phyloP scores from a whole-genome alignment of 2,888 invertebrate species.

The Pteria penguin region DNA sequence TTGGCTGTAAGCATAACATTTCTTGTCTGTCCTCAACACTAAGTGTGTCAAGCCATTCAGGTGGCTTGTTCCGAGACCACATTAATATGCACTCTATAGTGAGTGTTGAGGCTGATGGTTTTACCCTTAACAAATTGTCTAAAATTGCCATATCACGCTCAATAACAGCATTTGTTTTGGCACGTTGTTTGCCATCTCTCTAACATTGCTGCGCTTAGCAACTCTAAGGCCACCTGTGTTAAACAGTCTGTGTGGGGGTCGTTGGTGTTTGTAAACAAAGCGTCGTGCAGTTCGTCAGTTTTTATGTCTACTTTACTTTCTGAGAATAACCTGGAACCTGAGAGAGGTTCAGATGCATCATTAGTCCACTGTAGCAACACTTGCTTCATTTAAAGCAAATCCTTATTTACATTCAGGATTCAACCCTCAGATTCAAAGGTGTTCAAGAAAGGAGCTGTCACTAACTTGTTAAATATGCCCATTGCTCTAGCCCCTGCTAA shows the following conservation, averaged over 20 bases:
- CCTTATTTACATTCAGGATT: conserved; percentile 24
- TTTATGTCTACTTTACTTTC: not conserved
- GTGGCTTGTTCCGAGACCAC: conserved; percentile 42
- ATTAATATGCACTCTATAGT: conserved; percentile 32
- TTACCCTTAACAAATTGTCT: conserved; percentile 31
- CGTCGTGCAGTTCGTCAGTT: not conserved
- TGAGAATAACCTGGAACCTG: not conserved
- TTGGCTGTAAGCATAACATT: conserved; percentile 5
- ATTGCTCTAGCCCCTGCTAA: conserved; percentile 35
- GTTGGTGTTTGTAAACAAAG: no score
- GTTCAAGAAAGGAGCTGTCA: conserved; percentile 24
- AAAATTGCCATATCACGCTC: conserved; percentile 30
- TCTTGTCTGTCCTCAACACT: not conserved
- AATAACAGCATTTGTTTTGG: conserved; percentile 21
- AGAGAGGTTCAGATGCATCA: not conserved
- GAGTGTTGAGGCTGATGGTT: conserved; percentile 33
- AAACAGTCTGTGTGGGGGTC: conserved; percentile 19
- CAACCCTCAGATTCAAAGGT: conserved; percentile 40
- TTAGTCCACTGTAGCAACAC: not conserved
- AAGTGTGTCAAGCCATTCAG: conserved; percentile 23
- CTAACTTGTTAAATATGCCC: conserved; percentile 21
- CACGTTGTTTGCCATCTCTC: not conserved
- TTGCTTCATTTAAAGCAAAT: conserved; percentile 23
- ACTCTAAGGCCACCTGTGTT: conserved; percentile 33
- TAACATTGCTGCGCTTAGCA: conserved; percentile 10